Evolutionary conservation across 2,888 invertebrate species (phyloP).

Genomic region (Chrysopilus asiliformis): DNA sequence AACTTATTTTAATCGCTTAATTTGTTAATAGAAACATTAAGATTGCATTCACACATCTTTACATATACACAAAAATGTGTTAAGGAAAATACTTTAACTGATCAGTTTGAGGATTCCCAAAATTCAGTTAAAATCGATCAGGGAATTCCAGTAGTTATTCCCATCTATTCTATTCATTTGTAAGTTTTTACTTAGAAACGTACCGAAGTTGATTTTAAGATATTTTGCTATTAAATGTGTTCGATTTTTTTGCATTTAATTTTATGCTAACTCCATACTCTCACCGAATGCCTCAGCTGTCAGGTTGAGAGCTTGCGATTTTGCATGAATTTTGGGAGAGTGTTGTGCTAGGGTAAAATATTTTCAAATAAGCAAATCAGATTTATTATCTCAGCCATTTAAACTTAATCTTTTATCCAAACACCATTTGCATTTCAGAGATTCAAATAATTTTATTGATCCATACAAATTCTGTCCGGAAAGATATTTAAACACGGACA

Average conservation of each 20-base stretch:
- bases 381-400: too few species aligned
- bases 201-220: neutral
- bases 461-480: conserved; percentile 12
- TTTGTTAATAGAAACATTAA: conserved; percentile 10
- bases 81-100: conserved; percentile 8
- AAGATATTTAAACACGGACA: conserved; percentile 7
- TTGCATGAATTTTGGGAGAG: too few species aligned
- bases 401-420: too few species aligned
- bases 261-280: neutral
- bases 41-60: conserved; percentile 12
- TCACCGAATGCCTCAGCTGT: neutral
- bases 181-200: conserved; percentile 7
- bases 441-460: conserved; percentile 9
- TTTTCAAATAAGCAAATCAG: too few species aligned
- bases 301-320: neutral
- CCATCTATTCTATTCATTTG: conserved; percentile 14
- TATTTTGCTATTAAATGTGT: too few species aligned
- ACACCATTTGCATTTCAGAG: too few species aligned
- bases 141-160: conserved; percentile 10
- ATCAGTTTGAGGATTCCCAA: conserved; percentile 8
- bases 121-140: conserved; percentile 6
- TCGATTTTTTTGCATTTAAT: too few species aligned
- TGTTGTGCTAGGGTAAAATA: too few species aligned
- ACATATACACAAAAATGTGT: conserved; percentile 8
- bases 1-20: neutral